phyloP scores from a whole-genome alignment of 53 echinoderm and acorn worm genomes.

The Astropecten irregularis region DNA sequence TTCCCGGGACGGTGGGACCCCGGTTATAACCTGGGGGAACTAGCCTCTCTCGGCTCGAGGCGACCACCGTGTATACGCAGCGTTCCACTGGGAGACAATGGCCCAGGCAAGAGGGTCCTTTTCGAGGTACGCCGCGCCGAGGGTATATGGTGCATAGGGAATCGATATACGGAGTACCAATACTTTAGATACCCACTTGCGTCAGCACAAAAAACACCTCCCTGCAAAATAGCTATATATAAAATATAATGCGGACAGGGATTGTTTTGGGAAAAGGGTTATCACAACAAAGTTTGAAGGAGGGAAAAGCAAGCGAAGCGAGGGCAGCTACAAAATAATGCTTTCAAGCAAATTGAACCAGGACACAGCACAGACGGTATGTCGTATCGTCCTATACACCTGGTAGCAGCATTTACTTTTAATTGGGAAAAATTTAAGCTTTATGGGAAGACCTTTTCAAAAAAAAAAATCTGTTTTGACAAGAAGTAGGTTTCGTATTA shows the following conservation, averaged over 20 bases:
- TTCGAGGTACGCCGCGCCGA: too few species aligned
- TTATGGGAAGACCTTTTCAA: too few species aligned
- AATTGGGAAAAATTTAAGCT: too few species aligned
- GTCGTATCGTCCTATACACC: too few species aligned
- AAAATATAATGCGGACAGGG: neutral
- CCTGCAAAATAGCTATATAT: conserved; percentile 10
- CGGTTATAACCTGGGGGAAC: neutral
- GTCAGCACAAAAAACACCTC: neutral
- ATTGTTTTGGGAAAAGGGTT: conserved; percentile 19
- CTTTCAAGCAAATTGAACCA: neutral
- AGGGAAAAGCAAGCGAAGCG: neutral
- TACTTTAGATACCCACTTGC: neutral
- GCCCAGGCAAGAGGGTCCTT: too few species aligned
- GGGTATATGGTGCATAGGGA: too few species aligned
- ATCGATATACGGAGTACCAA: conserved; percentile 16
- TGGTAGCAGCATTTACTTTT: too few species aligned
- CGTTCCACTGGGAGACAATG: conserved; percentile 9
- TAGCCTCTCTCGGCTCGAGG: too few species aligned
- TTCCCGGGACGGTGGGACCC: neutral
- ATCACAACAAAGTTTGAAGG: neutral
- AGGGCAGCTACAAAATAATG: neutral
- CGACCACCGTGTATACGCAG: neutral
- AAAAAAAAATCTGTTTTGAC: too few species aligned
- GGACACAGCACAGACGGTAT: too few species aligned
- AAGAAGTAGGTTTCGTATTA: too few species aligned